Evolutionary conservation across 2,888 invertebrate species (phyloP), one percentile per base, ranked within the genome.

Genomic region (Drosophila conformis): DNA sequence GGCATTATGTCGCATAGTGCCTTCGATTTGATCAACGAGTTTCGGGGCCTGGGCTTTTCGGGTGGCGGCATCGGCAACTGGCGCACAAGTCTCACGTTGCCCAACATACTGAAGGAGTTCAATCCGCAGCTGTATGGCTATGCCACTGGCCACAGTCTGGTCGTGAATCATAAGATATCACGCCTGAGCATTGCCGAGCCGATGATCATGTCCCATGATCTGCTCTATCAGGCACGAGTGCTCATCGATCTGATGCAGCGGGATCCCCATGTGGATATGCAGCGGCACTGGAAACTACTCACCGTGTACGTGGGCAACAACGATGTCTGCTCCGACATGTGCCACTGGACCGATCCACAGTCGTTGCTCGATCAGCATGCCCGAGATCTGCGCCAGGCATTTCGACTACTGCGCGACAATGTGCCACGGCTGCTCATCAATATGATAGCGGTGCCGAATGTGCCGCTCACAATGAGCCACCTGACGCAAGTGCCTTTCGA

Each of bases 91-190:
- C 73, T 94, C 0, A 95, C 95, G 0, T 63, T 95, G 38, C 95
- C 95, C 10, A 95, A 95, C 86, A 95, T 95, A 48, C 81, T 95
- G 27, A 94, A 94, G 83, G 94, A 94, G 73, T 96, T 94, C 84
- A 96, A 96, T 91, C 95, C 95, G 0, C 93, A 94, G 29, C 86
- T 96, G 2, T 92, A 95, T 63, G 96, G 96, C 21, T 95, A 86
- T 56, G 77, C 92, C 15, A 90, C 86, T 6, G 83, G 70, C 4
- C 87, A 92, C 59, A 77, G 83, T n/a, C 49, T 91, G 53, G 82
- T 83, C 0, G 80, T 85, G 5, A 86, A 91, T 61, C 82, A 86
- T 29, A 72, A 73, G 0, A 66, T 59, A 1, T 91, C 92, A 0
- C 89, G 80, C 1, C 66, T 92, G 4, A 91, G 84, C 71, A 83